Conservation (phyloP, 1,140 invertebrate species). For the Papilio aristodemus region DNA sequence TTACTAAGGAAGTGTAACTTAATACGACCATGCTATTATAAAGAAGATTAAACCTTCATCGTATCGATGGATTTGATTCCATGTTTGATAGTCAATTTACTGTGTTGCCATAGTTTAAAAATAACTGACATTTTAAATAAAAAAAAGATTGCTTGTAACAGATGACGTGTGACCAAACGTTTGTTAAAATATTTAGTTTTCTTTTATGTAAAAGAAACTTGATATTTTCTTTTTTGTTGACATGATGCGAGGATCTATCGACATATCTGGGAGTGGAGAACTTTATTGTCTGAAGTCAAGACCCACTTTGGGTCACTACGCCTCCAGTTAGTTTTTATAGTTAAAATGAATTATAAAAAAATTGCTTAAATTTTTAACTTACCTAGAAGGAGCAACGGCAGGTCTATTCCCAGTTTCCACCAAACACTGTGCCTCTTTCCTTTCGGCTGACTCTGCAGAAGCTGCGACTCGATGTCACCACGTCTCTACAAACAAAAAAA, state of each 20-base stretch:
- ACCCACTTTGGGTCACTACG: no score
- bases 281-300: no score
- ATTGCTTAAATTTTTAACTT: conserved; percentile 25
- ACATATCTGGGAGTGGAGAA: no score
- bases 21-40: conserved; percentile 29
- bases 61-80: conserved; percentile 32
- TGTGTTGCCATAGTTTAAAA: neutral
- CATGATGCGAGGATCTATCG: no score
- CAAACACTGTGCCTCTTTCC: conserved; percentile 39
- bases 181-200: no score
- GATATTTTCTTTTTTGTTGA: no score
- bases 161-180: neutral
- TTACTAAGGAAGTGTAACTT: neutral
- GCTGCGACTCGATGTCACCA: conserved; percentile 59
- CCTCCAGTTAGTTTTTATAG: no score
- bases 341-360: no score
- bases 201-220: no score
- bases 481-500: conserved; percentile 55
- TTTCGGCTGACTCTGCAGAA: conserved; percentile 33
- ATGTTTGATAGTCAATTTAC: conserved; percentile 38
- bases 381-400: conserved; percentile 53
- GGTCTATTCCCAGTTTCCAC: conserved; percentile 55
- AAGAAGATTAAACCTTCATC: conserved; percentile 36
- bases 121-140: neutral
- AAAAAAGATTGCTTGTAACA: neutral